Conservation (phyloP, 1,140 invertebrate species). For the Macrocentrus cingulum region DNA sequence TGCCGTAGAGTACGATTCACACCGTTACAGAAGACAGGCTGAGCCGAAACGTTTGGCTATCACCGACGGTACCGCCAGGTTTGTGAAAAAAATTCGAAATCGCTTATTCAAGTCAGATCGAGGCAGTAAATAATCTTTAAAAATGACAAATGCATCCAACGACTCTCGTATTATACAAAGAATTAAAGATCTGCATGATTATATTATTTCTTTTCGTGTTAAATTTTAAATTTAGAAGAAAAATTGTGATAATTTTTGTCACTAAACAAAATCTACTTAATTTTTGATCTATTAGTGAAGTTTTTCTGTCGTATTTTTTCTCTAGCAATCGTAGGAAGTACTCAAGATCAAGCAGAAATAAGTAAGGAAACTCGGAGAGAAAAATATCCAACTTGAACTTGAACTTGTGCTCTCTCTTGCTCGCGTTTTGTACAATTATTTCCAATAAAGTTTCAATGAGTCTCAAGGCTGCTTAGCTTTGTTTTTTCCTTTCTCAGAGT, state of each 20-base stretch:
- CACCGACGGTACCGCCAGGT: constrained; percentile 36
- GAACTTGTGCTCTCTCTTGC: no score
- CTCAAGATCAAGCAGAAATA: neutral
- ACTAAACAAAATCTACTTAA: no score
- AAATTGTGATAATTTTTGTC: no score
- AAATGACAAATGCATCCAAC: constrained; percentile 1
- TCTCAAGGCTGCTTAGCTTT: no score
- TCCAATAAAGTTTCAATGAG: neutral
- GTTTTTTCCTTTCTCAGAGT: neutral
- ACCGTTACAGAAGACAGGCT: constrained; percentile 33
- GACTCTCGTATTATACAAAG: neutral
- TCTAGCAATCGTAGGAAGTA: constrained; percentile 1
- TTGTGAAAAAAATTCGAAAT: constrained; percentile 13
- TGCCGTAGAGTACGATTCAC: neutral
- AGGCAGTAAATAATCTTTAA: neutral
- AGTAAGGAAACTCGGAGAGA: neutral
- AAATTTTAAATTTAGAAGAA: no score
- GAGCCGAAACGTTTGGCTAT: constrained; percentile 47
- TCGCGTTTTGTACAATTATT: no score
- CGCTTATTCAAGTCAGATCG: constrained; percentile 2
- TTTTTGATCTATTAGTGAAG: no score
- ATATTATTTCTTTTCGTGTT: neutral
- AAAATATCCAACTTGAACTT: neutral
- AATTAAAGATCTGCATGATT: neutral
- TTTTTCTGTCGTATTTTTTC: constrained; percentile 1